A percentile compares a stretch with the other conserved stretches of the same genome.
These are phyloP conservation scores for Lepidotrigona ventralis DNA, from an alignment of 1,140 invertebrate species.

Conservation along the genomic window DNA sequence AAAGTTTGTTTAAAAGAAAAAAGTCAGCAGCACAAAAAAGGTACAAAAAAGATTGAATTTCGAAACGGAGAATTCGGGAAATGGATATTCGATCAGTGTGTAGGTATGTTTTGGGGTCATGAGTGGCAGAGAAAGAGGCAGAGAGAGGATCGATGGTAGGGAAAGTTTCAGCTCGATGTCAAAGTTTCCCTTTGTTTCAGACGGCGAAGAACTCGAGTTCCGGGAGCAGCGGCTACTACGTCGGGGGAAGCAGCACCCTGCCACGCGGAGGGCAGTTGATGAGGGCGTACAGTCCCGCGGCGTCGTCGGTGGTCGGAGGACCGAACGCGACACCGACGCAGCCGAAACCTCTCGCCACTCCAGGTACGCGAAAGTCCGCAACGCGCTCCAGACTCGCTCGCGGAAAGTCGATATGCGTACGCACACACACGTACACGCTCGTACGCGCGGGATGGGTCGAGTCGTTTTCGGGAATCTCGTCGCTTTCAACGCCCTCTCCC, in stretches of 20 bases:
- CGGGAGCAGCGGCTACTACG: conserved; percentile 81
- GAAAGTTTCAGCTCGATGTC: too few relatives aligned
- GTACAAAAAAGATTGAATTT: too few relatives aligned
- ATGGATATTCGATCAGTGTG: too few relatives aligned
- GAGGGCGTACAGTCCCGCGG: conserved; percentile 85
- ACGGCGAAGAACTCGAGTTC: conserved; percentile 77
- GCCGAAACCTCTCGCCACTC: conserved; percentile 71
- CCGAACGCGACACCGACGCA: conserved; percentile 72
- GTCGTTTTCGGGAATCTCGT: conserved; percentile 15
- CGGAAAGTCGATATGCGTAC: too few relatives aligned
- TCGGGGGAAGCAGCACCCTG: conserved; percentile 83
- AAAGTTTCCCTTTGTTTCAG: conserved; percentile 74
- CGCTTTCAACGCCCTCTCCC: too few relatives aligned
- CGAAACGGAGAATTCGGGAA: too few relatives aligned
- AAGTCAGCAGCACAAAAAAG: too few relatives aligned
- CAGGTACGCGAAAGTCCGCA: conserved; percentile 68
- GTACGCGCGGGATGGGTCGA: not conserved
- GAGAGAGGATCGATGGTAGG: too few relatives aligned
- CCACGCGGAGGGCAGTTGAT: conserved; percentile 84
- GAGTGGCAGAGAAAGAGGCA: too few relatives aligned
- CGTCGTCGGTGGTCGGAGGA: conserved; percentile 71
- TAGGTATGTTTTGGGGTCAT: too few relatives aligned
- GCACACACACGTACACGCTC: too few relatives aligned
- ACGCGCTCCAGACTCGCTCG: not conserved
- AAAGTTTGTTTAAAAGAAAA: too few relatives aligned